A percentile compares a stretch with the other conserved stretches of the same genome.
phyloP scores from a whole-genome alignment of 2,888 invertebrate genomes.

The Pyrrhia umbra region DNA sequence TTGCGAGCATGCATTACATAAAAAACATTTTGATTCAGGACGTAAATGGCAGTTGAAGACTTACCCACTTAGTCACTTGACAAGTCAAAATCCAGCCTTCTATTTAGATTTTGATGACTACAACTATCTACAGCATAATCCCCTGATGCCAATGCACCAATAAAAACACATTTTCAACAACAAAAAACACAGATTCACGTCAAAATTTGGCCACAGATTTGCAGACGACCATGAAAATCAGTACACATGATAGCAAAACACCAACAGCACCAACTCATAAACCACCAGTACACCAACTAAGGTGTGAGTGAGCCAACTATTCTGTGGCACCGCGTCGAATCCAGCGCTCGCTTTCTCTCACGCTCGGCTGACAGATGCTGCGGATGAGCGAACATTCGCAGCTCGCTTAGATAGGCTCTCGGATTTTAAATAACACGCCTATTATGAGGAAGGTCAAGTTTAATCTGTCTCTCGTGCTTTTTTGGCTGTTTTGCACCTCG shows the following conservation, averaged over 20 bases:
- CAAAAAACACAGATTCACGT: not conserved
- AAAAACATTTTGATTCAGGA: not conserved
- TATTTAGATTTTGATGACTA: not conserved
- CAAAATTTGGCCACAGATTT: not conserved
- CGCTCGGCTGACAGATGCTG: constrained; percentile 43
- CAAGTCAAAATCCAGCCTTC: not conserved
- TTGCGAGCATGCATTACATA: constrained; percentile 1
- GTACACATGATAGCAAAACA: not conserved
- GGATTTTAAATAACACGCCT: constrained; percentile 53
- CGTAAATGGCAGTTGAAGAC: no score
- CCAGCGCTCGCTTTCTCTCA: constrained; percentile 58
- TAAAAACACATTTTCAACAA: no score
- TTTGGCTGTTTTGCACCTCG: constrained; percentile 1
- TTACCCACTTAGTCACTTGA: not conserved
- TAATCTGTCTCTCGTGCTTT: constrained; percentile 6
- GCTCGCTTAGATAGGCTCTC: constrained; percentile 48
- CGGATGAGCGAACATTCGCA: constrained; percentile 38
- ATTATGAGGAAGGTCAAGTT: constrained; percentile 52
- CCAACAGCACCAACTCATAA: not conserved
- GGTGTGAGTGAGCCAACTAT: not conserved
- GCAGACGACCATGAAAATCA: not conserved
- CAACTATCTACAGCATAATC: not conserved
- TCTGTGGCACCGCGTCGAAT: constrained; percentile 49
- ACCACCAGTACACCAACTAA: not conserved
- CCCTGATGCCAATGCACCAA: not conserved